Base-by-base conservation (phyloP, 2,113 vertebrate species). In the Tauraco erythrolophus region DNA sequence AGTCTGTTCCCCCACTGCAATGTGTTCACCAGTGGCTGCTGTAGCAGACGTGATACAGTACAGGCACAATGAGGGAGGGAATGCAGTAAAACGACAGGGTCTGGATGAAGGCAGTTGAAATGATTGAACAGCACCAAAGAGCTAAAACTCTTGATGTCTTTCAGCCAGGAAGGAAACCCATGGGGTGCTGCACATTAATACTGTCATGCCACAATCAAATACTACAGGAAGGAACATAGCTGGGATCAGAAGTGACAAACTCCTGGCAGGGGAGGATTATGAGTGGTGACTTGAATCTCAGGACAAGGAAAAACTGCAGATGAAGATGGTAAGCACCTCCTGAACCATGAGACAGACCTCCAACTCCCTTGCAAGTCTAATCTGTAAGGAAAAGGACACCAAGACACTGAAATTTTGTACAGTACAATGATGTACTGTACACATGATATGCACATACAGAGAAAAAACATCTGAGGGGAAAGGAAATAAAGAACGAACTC, bases 171-270 rank as follows among this genome's bases (percentile, higher is more conserved):
- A 60, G 56, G 51, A 81, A 91, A 91, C 30, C 37, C 48, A 77
- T 0, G 0, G 82, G 64, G 72, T 2, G 0, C 86, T 51, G 19
- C 43, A 11, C 0, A 0, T 21, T 37, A n/a, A 54, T 65, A 51
- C 51, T 74, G 64, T 68, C 74, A 53, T 5, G 9, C 19, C 45
- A 57, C n/a, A 43, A 5, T 17, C 17, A 23, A 58, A 51, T 58
- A 46, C 45, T 45, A 28, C 0, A 0, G 62, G 31, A 50, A 74
- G 53, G 37, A 87, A 27, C 15, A 37, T 1, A 71, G 46, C 54
- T 80, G 58, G 81, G 60, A 68, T 79, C 15, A 71, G n/a, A 83
- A 89, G 35, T 15, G 50, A 79, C 75, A 69, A 60, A 65, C 18
- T 74, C 66, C 61, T 60, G 35, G 53, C 64, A 70, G 69, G 46